These are phyloP conservation scores for Phenganax subtilis DNA, from an alignment of 92 coral and sea anemone species.

Conservation along the genomic window DNA sequence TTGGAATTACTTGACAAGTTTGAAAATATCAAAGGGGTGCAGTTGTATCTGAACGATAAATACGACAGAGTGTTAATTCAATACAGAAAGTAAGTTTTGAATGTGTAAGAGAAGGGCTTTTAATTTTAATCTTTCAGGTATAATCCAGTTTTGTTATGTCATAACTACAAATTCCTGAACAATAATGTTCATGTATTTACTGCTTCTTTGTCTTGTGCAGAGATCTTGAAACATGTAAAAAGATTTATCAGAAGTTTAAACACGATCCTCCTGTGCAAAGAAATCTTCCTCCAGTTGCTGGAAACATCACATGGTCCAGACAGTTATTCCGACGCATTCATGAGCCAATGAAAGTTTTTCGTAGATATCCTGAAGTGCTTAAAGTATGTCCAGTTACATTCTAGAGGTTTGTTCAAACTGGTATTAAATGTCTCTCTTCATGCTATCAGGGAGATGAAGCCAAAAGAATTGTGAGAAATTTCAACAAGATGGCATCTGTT, in stretches of 20 bases:
- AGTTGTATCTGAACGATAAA: slow-evolving; percentile 89
- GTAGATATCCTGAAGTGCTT: slow-evolving; percentile 72
- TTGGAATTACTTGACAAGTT: slow-evolving; percentile 85
- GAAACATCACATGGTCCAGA: slow-evolving; percentile 95
- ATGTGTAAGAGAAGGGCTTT: not conserved
- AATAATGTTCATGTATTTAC: not conserved
- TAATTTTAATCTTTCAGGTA: no score
- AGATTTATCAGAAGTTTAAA: slow-evolving; percentile 91
- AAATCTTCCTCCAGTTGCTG: slow-evolving; percentile 97
- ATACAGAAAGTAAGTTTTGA: slow-evolving; percentile 69
- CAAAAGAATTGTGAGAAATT: slow-evolving; percentile 76
- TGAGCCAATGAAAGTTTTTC: slow-evolving; percentile 87
- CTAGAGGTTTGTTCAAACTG: not conserved
- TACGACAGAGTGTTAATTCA: slow-evolving; percentile 83
- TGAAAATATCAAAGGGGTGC: slow-evolving; percentile 87
- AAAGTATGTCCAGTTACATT: slow-evolving; percentile 47
- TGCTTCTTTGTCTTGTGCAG: slow-evolving; percentile 36
- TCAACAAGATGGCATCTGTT: slow-evolving; percentile 96
- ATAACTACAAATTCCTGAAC: no score
- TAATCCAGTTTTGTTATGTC: no score
- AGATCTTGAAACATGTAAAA: slow-evolving; percentile 90
- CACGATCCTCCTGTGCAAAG: slow-evolving; percentile 95
- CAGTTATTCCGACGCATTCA: slow-evolving; percentile 94
- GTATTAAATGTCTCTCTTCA: not conserved
- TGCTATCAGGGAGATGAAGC: slow-evolving; percentile 84